Conservation (phyloP, 1,140 invertebrate species). For the Aphelenchoides besseyi region DNA sequence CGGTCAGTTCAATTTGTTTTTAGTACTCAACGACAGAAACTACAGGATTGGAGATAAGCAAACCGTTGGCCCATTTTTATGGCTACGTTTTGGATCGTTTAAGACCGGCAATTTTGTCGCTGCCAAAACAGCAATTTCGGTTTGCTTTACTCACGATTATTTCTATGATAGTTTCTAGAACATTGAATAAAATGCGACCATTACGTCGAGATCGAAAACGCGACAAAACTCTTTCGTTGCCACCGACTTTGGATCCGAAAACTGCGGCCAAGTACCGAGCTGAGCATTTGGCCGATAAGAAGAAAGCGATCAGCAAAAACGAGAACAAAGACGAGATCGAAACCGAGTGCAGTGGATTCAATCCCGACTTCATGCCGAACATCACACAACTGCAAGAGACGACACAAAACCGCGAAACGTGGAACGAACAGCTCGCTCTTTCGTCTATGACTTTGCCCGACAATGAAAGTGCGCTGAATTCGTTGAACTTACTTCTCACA, state of each 20-base stretch:
- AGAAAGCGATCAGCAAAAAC: not conserved
- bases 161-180: not conserved
- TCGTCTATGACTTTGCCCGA: not conserved
- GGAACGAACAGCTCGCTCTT: constrained; percentile 12
- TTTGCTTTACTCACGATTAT: not conserved
- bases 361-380: constrained; percentile 13
- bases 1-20: constrained; percentile 4
- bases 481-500: not conserved
- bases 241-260: constrained; percentile 12
- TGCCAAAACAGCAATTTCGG: constrained; percentile 21
- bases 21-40: not conserved
- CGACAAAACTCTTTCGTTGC: not conserved
- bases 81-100: constrained; percentile 8
- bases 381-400: not conserved
- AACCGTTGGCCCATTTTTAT: not conserved
- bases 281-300: not conserved
- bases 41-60: not conserved
- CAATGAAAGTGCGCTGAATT: constrained; percentile 1
- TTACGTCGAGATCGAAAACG: not conserved
- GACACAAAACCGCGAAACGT: not conserved
- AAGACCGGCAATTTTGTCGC: constrained; percentile 6
- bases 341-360: not conserved
- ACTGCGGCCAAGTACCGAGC: not conserved
- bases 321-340: not conserved
- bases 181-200: not conserved